Evolutionary conservation across 2,113 vertebrate genomes (phyloP), one percentile per base, ranked within the genome.

Genomic region (Tautogolabrus adspersus): DNA sequence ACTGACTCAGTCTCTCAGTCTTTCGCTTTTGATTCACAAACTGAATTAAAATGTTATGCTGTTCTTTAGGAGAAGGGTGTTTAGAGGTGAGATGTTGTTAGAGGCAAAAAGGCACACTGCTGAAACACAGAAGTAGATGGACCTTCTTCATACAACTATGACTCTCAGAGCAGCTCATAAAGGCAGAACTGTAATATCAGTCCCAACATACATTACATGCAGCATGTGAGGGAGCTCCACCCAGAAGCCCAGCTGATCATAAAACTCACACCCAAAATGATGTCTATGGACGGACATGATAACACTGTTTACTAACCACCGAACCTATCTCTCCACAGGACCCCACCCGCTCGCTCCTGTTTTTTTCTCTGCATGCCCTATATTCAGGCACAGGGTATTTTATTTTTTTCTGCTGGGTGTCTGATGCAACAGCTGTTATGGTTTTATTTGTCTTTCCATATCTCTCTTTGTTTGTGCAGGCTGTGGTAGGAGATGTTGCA

Each of bases 251-350:
- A 26, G 62, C 65, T 69, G 62, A 55, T 79, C 59, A 66, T 72
- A n/a, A 74, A 47, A 84, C 81, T 2, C 26, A 62, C 84, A 61
- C 87, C 79, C 75, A 73, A 23, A 83, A 70, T 16, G 21, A 62
- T 21, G 75, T 37, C 58, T 67, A 6, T 77, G 84, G 21, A 63
- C 61, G 30, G n/a, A 40, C 42, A 11, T 74, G 87, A 89, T 89
- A 89, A 79, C 60, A 49, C 6, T 30, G 42, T 15, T 16, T 16
- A 52, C 1, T 62, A 22, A 23, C 55, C 58, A 67, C 59, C 55
- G 34, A 23, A 68, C 26, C 11, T 83, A 80, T 78, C 77, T 77
- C 46, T 40, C 10, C 42, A 0, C 1, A 80, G 44, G 66, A 83
- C 62, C 30, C 67, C n/a, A 44, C 15, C 12, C 34, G 59, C n/a